Percentiles rank a stretch among this genome's conserved stretches.
These are phyloP conservation scores for Halcyon malimbica DNA, from an alignment of 2,113 vertebrate genomes.

Conservation along the genomic window DNA sequence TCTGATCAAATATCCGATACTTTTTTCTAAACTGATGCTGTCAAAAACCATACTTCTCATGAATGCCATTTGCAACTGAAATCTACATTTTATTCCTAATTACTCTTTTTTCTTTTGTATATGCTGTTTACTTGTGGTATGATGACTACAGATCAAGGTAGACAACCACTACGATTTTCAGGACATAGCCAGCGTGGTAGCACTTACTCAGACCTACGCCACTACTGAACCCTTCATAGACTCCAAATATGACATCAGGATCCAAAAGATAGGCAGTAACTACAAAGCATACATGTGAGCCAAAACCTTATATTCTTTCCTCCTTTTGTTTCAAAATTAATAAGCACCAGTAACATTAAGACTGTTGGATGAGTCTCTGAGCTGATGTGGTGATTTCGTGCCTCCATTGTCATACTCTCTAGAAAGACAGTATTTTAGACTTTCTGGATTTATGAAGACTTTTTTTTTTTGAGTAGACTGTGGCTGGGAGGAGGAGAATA, in stretches of 20 bases:
- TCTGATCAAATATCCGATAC: not conserved
- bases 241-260: conserved; percentile 97
- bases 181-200: conserved; percentile 98
- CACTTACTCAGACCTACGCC: conserved; percentile 97
- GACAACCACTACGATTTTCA: conserved; percentile 99
- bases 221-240: conserved; percentile 97
- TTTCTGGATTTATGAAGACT: not conserved
- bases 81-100: conserved; percentile 14
- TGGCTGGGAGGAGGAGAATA: not conserved
- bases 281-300: conserved; percentile 99
- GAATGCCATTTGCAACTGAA: not conserved
- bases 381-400: not conserved
- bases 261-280: conserved; percentile 96
- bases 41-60: not conserved
- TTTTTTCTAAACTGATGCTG: not conserved
- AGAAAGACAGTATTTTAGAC: not conserved
- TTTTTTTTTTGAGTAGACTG: not conserved
- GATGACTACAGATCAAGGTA: conserved; percentile 89
- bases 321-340: not conserved
- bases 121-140: conserved; percentile 7
- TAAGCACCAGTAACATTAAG: not conserved
- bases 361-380: not conserved
- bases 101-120: conserved; percentile 39
- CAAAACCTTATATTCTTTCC: conserved; percentile 25
- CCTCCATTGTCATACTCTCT: not conserved